phyloP scores from a whole-genome alignment of 92 coral and sea anemone genomes.

The Palythoa grandiflora region DNA sequence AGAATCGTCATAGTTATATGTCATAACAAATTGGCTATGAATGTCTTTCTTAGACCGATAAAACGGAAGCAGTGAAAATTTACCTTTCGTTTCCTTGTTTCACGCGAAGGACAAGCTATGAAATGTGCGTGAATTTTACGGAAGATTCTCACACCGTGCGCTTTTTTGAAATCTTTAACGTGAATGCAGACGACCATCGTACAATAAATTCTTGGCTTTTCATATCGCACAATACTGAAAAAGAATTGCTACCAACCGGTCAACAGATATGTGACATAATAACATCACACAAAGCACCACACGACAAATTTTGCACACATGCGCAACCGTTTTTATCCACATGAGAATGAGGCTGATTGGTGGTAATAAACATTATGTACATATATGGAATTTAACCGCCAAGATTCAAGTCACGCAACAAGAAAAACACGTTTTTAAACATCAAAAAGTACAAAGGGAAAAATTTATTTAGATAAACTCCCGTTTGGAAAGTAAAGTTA shows the following conservation, averaged over 20 bases:
- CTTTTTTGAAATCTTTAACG: constrained; percentile 86
- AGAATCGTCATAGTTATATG: neutral
- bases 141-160: constrained; percentile 85
- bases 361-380: constrained; percentile 19
- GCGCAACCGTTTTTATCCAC: neutral
- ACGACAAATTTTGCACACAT: neutral
- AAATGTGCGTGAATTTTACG: constrained; percentile 94
- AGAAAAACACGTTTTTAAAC: neutral
- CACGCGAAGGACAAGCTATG: constrained; percentile 85
- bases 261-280: constrained; percentile 36
- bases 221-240: constrained; percentile 27
- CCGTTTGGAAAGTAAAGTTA: too few species aligned
- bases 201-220: constrained; percentile 33
- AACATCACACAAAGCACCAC: constrained; percentile 33
- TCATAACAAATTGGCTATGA: constrained; percentile 3
- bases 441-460: neutral
- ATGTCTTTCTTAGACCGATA: neutral
- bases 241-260: constrained; percentile 8
- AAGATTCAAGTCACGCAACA: constrained; percentile 19
- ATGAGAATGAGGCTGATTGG: constrained; percentile 46
- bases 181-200: constrained; percentile 91
- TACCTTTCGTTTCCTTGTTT: constrained; percentile 98
- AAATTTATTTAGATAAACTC: neutral
- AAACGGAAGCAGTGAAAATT: constrained; percentile 46
- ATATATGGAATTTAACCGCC: constrained; percentile 36